Percentiles rank a stretch among this genome's conserved stretches.
Evolutionary conservation across 2,888 invertebrate genomes (phyloP).

Genomic region (Ophonus ardosiacus): DNA sequence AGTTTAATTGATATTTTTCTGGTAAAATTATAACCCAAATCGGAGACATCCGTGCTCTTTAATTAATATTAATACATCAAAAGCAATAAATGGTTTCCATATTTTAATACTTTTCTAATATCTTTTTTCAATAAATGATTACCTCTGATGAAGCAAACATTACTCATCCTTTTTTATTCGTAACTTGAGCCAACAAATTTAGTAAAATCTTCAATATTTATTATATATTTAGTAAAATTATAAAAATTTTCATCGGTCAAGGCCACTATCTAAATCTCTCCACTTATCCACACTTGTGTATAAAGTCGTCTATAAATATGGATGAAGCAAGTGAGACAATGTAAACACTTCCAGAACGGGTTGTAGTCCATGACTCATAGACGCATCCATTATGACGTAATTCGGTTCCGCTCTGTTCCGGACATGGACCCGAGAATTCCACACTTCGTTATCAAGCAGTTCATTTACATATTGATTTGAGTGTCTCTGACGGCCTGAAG

Average conservation of each 20-base stretch:
- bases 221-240: neutral
- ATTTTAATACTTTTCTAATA: no score
- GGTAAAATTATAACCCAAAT: no score
- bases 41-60: no score
- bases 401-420: conserved; percentile 21
- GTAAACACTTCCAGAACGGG: neutral
- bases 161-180: no score
- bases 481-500: conserved; percentile 25
- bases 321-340: neutral
- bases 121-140: no score
- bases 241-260: neutral
- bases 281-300: neutral
- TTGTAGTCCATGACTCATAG: conserved; percentile 1
- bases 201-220: neutral
- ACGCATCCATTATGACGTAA: neutral
- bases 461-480: conserved; percentile 41
- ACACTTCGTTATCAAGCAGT: conserved; percentile 9
- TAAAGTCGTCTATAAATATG: neutral
- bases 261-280: neutral
- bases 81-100: no score
- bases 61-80: no score
- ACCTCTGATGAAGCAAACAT: no score
- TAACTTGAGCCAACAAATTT: no score
- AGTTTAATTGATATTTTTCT: no score
- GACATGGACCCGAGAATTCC: conserved; percentile 14